Conservation (phyloP, 2,113 vertebrate species). For the Ctenomys sociabilis region DNA sequence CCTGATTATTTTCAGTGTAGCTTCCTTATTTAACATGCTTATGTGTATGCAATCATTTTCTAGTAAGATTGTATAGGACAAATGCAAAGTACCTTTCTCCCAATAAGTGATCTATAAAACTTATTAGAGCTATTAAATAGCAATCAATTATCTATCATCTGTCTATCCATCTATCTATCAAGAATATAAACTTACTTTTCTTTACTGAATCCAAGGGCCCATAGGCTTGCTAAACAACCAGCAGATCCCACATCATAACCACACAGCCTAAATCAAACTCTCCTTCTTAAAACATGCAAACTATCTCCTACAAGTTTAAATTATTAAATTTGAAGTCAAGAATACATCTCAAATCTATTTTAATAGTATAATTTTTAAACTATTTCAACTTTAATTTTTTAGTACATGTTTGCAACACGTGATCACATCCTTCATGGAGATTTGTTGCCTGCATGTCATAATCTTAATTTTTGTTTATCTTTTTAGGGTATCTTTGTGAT, state of each 20-base stretch:
- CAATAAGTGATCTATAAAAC: neutral
- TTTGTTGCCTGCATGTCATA: neutral
- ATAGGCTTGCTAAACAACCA: neutral
- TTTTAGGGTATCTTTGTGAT: neutral
- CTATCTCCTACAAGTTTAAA: neutral
- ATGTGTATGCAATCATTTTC: neutral
- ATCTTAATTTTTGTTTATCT: neutral
- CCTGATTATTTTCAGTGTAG: neutral
- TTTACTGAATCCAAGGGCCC: neutral
- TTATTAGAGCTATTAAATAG: neutral
- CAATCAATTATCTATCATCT: too few species aligned
- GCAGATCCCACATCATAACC: neutral
- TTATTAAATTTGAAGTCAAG: slow-evolving; percentile 4
- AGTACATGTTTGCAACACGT: neutral
- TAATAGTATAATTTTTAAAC: neutral
- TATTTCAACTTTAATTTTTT: neutral
- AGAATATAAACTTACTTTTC: neutral
- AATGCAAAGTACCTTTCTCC: neutral
- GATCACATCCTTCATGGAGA: neutral
- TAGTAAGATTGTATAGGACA: neutral
- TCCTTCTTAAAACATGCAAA: neutral
- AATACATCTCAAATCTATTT: neutral
- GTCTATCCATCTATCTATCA: too few species aligned
- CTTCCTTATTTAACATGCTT: neutral
- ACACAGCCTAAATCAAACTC: neutral